A percentile compares a stretch with the other conserved stretches of the same genome.
Evolutionary conservation across 2,888 invertebrate genomes (phyloP).

Genomic region (Mesorhabditis spiculigera): DNA sequence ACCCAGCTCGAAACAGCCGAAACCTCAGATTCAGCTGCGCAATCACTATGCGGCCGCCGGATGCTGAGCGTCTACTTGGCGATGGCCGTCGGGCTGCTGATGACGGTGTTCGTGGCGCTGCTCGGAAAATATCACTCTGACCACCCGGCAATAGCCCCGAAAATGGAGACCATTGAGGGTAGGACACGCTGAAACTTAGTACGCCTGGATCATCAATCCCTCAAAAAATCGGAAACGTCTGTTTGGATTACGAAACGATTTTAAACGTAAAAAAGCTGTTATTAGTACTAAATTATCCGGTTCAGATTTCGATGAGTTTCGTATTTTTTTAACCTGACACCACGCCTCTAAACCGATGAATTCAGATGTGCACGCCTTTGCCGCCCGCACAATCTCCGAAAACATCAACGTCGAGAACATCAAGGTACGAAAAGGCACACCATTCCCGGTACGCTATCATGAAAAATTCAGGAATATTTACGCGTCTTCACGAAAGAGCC

Average conservation of each 20-base stretch:
- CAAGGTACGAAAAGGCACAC: conserved; percentile 12
- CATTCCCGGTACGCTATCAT: not conserved
- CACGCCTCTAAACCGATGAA: not conserved
- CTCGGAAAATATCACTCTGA: conserved; percentile 34
- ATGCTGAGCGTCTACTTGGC: conserved; percentile 34
- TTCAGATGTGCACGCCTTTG: conserved; percentile 26
- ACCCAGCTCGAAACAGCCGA: too few species aligned
- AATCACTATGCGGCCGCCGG: conserved; percentile 24
- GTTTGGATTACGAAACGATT: not conserved
- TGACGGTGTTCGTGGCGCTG: conserved; percentile 20
- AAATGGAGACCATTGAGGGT: conserved; percentile 29
- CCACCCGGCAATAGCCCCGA: conserved; percentile 19
- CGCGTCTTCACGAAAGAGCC: conserved; percentile 41
- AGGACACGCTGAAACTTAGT: too few species aligned
- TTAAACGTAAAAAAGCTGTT: not conserved
- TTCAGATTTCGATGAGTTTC: not conserved
- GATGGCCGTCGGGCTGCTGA: conserved; percentile 17
- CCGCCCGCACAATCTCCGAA: conserved; percentile 18
- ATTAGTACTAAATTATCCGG: too few species aligned
- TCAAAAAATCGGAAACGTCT: not conserved
- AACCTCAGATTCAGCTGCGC: conserved; percentile 19
- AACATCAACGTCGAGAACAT: conserved; percentile 37
- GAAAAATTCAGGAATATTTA: conserved; percentile 1
- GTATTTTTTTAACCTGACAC: conserved; percentile 1
- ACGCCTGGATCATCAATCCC: too few species aligned